A percentile compares a stretch with the other conserved stretches of the same genome.
These are phyloP conservation scores for Graptemys geographica DNA, from an alignment of 2,797 vertebrate genomes.

Conservation along the genomic window DNA sequence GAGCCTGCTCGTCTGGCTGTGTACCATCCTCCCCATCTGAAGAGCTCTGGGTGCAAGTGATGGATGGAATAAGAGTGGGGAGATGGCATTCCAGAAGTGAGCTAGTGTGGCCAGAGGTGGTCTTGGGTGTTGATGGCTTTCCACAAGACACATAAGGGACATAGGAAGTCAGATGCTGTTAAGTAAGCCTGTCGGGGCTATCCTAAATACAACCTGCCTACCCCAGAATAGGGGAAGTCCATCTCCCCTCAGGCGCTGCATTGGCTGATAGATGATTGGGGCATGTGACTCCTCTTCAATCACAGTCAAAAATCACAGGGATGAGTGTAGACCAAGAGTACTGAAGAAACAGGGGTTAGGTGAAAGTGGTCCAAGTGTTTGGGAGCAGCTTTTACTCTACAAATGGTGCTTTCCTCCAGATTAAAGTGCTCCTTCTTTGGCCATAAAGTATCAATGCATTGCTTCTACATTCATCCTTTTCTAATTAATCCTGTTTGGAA, in stretches of 20 bases:
- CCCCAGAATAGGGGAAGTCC: not conserved
- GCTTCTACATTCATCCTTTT: not conserved
- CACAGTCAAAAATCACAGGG: too few relatives aligned
- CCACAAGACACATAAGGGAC: too few relatives aligned
- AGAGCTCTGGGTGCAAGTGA: not conserved
- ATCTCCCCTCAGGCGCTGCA: not conserved
- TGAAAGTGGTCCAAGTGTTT: not conserved
- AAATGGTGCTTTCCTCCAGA: too few relatives aligned
- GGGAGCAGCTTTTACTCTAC: not conserved
- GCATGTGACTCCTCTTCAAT: not conserved
- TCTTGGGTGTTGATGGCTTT: too few relatives aligned
- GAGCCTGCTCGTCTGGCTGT: not conserved
- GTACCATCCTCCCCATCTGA: not conserved
- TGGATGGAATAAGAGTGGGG: not conserved
- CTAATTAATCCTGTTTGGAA: not conserved
- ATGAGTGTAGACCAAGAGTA: too few relatives aligned
- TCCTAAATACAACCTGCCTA: not conserved
- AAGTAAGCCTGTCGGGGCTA: too few relatives aligned
- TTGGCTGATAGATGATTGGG: not conserved
- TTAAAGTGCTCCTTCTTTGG: not conserved
- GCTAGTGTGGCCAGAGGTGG: too few relatives aligned
- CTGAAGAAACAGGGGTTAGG: not conserved
- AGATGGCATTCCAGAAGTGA: too few relatives aligned
- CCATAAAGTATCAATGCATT: too few relatives aligned
- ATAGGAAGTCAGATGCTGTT: too few relatives aligned